These are phyloP conservation scores for Acridotheres tristis DNA, from an alignment of 2,797 vertebrate species.

Conservation along the genomic window DNA sequence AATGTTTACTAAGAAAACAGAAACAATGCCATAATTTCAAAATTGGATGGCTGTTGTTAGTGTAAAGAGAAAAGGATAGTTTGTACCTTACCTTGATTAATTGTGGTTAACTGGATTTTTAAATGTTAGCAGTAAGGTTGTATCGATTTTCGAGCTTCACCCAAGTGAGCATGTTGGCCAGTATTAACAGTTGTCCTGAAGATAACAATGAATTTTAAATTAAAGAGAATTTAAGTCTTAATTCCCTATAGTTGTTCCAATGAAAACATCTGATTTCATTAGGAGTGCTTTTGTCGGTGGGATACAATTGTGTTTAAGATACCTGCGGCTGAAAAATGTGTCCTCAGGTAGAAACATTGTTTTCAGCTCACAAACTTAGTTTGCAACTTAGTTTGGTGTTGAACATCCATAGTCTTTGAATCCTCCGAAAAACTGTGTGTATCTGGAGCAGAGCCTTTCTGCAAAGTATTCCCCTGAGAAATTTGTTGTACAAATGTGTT, in stretches of 20 bases:
- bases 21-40: background rate
- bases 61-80: background rate
- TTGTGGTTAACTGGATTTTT: background rate
- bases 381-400: background rate
- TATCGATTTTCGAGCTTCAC: background rate
- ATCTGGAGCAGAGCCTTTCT: background rate
- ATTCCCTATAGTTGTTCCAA: background rate
- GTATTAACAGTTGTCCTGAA: background rate
- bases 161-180: background rate
- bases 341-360: background rate
- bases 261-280: constrained; percentile 2
- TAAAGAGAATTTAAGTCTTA: background rate
- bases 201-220: constrained; percentile 6
- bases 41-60: background rate
- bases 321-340: background rate
- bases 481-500: background rate
- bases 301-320: background rate
- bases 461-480: background rate
- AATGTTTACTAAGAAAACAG: background rate
- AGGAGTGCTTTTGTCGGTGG: background rate
- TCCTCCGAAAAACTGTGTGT: background rate
- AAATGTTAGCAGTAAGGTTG: background rate
- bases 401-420: background rate
- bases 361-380: background rate
- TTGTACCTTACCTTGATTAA: background rate